phyloP scores from a whole-genome alignment of 2,888 invertebrate genomes.

The Bhutanitis thaidina region DNA sequence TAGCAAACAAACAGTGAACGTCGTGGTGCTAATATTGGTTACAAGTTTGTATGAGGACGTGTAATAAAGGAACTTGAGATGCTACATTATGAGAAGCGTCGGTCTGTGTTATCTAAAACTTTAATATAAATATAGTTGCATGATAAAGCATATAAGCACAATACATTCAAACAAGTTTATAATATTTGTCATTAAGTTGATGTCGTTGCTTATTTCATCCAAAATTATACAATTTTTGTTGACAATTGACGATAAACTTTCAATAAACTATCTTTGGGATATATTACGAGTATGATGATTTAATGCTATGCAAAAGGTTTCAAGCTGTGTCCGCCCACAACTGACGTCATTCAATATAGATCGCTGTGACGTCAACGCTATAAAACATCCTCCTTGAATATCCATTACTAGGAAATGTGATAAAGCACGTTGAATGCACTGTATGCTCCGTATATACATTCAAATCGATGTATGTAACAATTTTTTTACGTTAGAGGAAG shows the following conservation, averaged over 20 bases:
- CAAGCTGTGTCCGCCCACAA: slow-evolving; percentile 21
- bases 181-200: too few species aligned
- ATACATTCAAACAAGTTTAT: too few species aligned
- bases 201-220: too few species aligned
- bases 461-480: neutral
- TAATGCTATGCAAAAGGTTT: slow-evolving; percentile 24
- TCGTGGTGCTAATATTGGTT: slow-evolving; percentile 14
- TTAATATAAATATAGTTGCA: too few species aligned
- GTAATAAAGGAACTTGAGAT: slow-evolving; percentile 14
- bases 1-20: slow-evolving; percentile 7
- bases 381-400: neutral
- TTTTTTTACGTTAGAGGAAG: too few species aligned
- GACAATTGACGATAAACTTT: too few species aligned
- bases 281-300: too few species aligned
- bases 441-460: neutral
- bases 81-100: neutral
- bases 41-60: slow-evolving; percentile 17
- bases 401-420: slow-evolving; percentile 23
- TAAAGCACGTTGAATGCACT: slow-evolving; percentile 23
- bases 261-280: too few species aligned
- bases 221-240: too few species aligned
- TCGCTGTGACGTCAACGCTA: slow-evolving; percentile 15
- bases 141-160: too few species aligned
- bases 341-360: slow-evolving; percentile 28
- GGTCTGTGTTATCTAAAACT: neutral